These are phyloP conservation scores for Serrognathus titanus DNA, from an alignment of 2,888 invertebrate genomes.

Conservation along the genomic window DNA sequence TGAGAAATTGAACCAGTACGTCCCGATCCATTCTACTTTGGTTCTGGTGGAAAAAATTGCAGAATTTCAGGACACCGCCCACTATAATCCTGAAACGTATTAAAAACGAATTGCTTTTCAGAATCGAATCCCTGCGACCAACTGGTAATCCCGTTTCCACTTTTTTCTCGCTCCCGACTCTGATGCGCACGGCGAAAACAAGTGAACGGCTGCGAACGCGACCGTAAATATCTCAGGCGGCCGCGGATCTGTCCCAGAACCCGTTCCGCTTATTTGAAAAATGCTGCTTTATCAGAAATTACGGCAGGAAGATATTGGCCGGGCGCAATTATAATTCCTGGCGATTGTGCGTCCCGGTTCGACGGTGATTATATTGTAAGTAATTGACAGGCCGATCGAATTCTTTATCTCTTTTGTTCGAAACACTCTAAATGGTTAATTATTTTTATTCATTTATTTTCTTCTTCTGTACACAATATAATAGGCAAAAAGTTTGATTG, in stretches of 20 bases:
- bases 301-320: constrained; percentile 42
- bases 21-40: not conserved
- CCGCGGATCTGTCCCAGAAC: constrained; percentile 37
- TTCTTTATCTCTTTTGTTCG: constrained; percentile 7
- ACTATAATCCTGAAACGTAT: constrained; percentile 1
- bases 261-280: constrained; percentile 43
- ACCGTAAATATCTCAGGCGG: constrained; percentile 43
- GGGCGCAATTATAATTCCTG: constrained; percentile 43
- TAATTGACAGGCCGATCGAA: constrained; percentile 36
- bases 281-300: constrained; percentile 45
- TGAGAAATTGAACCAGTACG: no score
- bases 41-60: no score
- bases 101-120: no score
- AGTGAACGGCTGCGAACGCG: constrained; percentile 45
- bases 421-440: no score
- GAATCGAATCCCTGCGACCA: no score
- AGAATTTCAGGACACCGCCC: no score
- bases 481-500: no score
- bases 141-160: no score
- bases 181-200: constrained; percentile 44
- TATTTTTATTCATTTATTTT: no score
- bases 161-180: constrained; percentile 37
- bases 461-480: no score
- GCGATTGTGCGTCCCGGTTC: constrained; percentile 40
- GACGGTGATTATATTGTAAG: constrained; percentile 45